phyloP scores from a whole-genome alignment of 2,888 invertebrate genomes.

The Thereva unica region DNA sequence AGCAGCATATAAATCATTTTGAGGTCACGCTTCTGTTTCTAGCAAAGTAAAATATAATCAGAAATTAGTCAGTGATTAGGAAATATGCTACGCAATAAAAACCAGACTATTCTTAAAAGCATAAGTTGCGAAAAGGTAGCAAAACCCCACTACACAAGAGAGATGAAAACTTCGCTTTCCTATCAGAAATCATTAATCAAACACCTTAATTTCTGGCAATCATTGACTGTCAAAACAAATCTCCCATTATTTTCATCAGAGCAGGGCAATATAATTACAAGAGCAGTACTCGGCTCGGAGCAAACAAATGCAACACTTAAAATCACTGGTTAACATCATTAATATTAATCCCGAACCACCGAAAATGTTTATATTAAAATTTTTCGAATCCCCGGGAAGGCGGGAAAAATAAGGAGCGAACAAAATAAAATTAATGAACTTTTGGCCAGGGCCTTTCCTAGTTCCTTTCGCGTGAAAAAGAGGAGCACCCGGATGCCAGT shows the following conservation, averaged over 20 bases:
- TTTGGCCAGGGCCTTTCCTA: neutral
- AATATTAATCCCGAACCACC: slow-evolving; percentile 37
- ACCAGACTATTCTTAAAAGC: slow-evolving; percentile 10
- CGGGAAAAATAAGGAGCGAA: slow-evolving; percentile 32
- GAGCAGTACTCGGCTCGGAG: neutral
- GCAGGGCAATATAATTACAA: slow-evolving; percentile 49
- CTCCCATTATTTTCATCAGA: slow-evolving; percentile 55
- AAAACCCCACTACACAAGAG: slow-evolving; percentile 12
- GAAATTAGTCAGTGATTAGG: slow-evolving; percentile 22
- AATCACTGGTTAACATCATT: slow-evolving; percentile 41
- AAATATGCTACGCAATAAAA: slow-evolving; percentile 19
- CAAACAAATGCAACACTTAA: slow-evolving; percentile 39
- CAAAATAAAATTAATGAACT: slow-evolving; percentile 20
- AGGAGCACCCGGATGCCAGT: neutral
- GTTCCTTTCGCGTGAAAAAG: neutral
- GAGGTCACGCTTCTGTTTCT: neutral
- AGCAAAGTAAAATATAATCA: slow-evolving; percentile 22
- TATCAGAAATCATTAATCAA: slow-evolving; percentile 39
- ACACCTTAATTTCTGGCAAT: slow-evolving; percentile 41
- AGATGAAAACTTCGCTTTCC: slow-evolving; percentile 20
- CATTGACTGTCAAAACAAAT: slow-evolving; percentile 56
- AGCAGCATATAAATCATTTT: slow-evolving; percentile 19
- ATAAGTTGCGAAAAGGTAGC: slow-evolving; percentile 25
- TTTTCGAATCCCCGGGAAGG: slow-evolving; percentile 18
- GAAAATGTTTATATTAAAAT: slow-evolving; percentile 41